These are phyloP conservation scores for Capitella teleta DNA, from an alignment of 1,140 invertebrate species.

Conservation along the genomic window DNA sequence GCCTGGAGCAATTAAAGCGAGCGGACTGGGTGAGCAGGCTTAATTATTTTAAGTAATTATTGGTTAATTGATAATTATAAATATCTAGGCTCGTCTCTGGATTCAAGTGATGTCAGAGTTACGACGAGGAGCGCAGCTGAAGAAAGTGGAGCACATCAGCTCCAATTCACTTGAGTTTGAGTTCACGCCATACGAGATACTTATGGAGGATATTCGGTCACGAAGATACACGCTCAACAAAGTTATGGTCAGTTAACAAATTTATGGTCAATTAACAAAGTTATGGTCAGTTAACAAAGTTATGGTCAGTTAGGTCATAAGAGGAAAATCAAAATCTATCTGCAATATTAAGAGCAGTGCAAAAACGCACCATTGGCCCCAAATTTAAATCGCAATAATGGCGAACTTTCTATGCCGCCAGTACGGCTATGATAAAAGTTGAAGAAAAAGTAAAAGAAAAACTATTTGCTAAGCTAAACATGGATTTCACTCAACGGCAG, in stretches of 20 bases:
- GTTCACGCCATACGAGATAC: conserved; percentile 91
- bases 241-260: conserved; percentile 38
- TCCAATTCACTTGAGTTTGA: conserved; percentile 59
- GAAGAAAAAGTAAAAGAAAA: too few species aligned
- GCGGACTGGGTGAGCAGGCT: conserved; percentile 69
- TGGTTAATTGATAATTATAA: neutral
- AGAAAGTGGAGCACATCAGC: conserved; percentile 58
- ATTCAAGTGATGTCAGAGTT: conserved; percentile 87
- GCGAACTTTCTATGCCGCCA: too few species aligned
- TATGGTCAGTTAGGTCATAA: too few species aligned
- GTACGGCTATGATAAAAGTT: too few species aligned
- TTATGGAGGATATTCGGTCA: conserved; percentile 89
- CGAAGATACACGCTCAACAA: conserved; percentile 64
- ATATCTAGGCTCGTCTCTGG: conserved; percentile 78
- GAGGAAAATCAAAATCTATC: too few species aligned
- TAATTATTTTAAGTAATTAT: neutral
- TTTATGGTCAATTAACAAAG: too few species aligned
- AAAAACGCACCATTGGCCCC: too few species aligned
- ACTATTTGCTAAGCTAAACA: too few species aligned
- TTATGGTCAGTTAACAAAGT: conserved; percentile 37
- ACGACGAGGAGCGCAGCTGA: conserved; percentile 73
- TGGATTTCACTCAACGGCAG: too few species aligned
- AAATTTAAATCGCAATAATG: too few species aligned
- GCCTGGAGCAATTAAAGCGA: conserved; percentile 66
- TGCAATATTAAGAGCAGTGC: too few species aligned